These are phyloP conservation scores for Tribolium freemani DNA, from an alignment of 2,888 invertebrate species.

Conservation along the genomic window DNA sequence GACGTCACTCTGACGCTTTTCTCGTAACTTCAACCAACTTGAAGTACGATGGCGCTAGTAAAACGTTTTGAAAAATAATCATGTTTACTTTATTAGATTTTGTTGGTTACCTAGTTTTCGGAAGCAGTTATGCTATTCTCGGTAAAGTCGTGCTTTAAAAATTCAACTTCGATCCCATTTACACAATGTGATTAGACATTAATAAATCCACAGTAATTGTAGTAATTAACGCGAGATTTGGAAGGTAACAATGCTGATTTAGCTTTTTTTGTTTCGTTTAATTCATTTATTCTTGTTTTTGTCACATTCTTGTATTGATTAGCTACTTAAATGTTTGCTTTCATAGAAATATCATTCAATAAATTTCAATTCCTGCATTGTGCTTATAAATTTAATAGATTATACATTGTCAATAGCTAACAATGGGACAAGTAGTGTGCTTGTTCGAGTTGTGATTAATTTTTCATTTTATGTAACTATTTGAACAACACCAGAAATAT, in stretches of 20 bases:
- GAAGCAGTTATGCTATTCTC: background rate
- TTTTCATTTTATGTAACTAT: background rate
- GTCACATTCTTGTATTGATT: background rate
- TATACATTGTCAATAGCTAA: background rate
- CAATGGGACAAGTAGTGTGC: background rate
- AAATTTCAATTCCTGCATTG: background rate
- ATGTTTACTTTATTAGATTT: background rate
- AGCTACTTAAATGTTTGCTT: background rate
- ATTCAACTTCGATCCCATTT: background rate
- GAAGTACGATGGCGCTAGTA: slow-evolving; percentile 27
- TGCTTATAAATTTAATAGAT: background rate
- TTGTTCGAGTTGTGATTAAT: background rate
- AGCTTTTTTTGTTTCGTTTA: background rate
- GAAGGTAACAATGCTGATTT: background rate
- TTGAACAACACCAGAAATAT: background rate
- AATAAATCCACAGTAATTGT: background rate
- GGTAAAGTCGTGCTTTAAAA: background rate
- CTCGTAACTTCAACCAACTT: background rate
- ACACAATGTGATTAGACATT: background rate
- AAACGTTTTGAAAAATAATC: background rate
- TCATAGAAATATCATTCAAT: background rate
- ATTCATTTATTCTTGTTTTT: background rate
- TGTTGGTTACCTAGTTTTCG: background rate
- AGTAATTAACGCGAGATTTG: background rate
- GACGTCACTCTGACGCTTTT: slow-evolving; percentile 42